These are phyloP conservation scores for Gadus chalcogrammus DNA, from an alignment of 2,113 vertebrate species.

Conservation along the genomic window DNA sequence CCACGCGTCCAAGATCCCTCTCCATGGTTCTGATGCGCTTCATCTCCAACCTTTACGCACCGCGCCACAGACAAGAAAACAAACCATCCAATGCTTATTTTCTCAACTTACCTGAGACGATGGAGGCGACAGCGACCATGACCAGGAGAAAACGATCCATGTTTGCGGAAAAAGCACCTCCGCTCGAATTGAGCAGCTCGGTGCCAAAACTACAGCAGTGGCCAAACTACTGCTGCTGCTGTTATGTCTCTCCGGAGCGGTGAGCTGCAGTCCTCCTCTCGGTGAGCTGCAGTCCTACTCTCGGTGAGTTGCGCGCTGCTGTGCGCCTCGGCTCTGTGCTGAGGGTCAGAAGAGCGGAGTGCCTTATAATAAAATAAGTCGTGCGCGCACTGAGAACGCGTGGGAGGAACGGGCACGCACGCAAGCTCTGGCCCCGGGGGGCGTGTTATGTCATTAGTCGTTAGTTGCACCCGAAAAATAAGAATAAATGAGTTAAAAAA, in stretches of 20 bases:
- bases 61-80: too few relatives aligned
- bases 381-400: conserved; percentile 43
- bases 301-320: background rate
- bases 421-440: background rate
- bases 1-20: conserved; percentile 41
- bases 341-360: conserved; percentile 38
- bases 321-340: conserved; percentile 24
- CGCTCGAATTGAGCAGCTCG: background rate
- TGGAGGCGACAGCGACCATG: conserved; percentile 32
- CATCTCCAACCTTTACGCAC: too few relatives aligned
- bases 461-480: too few relatives aligned
- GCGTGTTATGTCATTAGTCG: too few relatives aligned
- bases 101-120: conserved; percentile 55
- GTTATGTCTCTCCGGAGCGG: background rate
- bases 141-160: conserved; percentile 61
- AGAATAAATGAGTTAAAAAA: too few relatives aligned
- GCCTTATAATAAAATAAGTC: conserved; percentile 52
- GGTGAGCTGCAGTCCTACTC: background rate
- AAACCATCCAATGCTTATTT: too few relatives aligned
- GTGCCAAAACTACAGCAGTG: too few relatives aligned
- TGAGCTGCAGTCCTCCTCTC: background rate
- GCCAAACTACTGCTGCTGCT: too few relatives aligned
- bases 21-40: conserved; percentile 67
- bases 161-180: conserved; percentile 5
- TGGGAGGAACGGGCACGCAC: conserved; percentile 46